phyloP scores from a whole-genome alignment of 2,797 vertebrate species.

The Toxotes lorentzi region DNA sequence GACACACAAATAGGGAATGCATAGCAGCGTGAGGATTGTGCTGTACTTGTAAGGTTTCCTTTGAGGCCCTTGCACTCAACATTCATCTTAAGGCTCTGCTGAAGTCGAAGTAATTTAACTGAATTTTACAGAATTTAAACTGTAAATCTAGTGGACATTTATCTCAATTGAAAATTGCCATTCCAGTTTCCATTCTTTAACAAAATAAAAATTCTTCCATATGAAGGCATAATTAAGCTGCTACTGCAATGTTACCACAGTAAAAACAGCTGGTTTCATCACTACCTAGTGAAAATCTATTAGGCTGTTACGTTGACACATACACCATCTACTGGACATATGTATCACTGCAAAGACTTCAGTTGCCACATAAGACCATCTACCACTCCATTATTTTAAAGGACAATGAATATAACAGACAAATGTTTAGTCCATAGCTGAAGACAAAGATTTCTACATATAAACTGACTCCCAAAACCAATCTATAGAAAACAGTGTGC shows the following conservation, averaged over 20 bases:
- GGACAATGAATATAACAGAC: background rate
- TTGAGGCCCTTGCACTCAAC: background rate
- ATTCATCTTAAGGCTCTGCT: background rate
- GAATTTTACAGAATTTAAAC: background rate
- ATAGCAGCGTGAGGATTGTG: background rate
- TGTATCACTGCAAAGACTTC: background rate
- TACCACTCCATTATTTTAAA: background rate
- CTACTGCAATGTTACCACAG: background rate
- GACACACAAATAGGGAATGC: background rate
- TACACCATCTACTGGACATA: constrained; percentile 44
- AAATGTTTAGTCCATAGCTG: background rate
- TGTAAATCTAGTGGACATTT: background rate
- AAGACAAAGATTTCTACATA: background rate
- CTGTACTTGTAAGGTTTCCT: too few species aligned
- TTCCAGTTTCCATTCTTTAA: background rate
- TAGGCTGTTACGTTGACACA: constrained; percentile 6
- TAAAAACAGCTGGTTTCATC: background rate
- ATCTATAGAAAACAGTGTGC: too few species aligned
- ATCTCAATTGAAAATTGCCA: background rate
- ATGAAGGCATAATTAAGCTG: background rate
- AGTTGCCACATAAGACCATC: background rate
- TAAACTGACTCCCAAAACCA: background rate
- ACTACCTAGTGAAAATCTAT: background rate
- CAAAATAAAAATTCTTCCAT: background rate
- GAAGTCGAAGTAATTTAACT: background rate